Evolutionary conservation across 2,888 invertebrate species (phyloP).

Genomic region (Netelia virgata): DNA sequence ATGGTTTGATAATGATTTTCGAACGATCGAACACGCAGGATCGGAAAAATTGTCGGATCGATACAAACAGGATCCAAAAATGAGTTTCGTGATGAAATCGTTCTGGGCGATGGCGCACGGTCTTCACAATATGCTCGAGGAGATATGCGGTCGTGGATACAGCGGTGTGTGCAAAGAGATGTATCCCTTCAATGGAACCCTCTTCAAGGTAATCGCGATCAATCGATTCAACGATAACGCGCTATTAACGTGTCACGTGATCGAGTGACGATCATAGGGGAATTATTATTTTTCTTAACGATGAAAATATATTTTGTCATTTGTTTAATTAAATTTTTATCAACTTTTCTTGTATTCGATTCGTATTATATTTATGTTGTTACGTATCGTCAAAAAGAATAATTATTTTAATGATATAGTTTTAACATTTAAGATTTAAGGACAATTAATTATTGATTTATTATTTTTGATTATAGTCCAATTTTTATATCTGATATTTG

Average conservation of each 20-base stretch:
- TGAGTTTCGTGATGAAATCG: slow-evolving; percentile 92
- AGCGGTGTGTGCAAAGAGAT: slow-evolving; percentile 88
- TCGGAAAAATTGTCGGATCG: slow-evolving; percentile 86
- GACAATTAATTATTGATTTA: too few species aligned
- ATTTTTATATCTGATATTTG: too few species aligned
- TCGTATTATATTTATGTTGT: too few species aligned
- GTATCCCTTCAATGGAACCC: slow-evolving; percentile 90
- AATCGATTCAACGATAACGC: neutral
- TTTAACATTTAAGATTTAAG: too few species aligned
- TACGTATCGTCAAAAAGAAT: too few species aligned
- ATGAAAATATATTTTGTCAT: too few species aligned
- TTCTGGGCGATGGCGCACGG: slow-evolving; percentile 91
- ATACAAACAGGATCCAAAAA: slow-evolving; percentile 91
- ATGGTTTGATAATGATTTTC: neutral
- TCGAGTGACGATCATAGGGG: too few species aligned
- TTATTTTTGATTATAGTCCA: too few species aligned
- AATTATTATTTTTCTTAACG: too few species aligned
- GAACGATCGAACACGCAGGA: slow-evolving; percentile 83
- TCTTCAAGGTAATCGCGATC: slow-evolving; percentile 86
- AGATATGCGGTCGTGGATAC: slow-evolving; percentile 87
- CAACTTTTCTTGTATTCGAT: too few species aligned
- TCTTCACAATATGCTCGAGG: slow-evolving; percentile 89
- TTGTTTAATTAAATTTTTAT: too few species aligned
- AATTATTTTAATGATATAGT: too few species aligned
- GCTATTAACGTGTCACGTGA: neutral